phyloP scores from a whole-genome alignment of 2,888 invertebrate species.

The Ectobius pallidus region DNA sequence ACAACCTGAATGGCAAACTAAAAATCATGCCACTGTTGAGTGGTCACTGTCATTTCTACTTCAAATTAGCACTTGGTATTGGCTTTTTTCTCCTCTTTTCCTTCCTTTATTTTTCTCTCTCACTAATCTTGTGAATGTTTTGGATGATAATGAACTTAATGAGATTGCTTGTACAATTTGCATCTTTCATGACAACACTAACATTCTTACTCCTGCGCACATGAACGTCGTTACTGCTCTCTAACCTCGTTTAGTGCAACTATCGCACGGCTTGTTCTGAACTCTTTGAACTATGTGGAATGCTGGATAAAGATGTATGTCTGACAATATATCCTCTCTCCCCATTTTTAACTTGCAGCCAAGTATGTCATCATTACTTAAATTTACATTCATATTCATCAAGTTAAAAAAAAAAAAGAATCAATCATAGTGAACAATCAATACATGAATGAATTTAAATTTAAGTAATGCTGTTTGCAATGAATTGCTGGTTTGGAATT shows the following conservation, averaged over 20 bases:
- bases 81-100: constrained; percentile 19
- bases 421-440: not conserved
- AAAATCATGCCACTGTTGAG: not conserved
- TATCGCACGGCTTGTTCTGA: constrained; percentile 31
- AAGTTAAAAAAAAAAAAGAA: not conserved
- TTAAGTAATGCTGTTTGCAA: not conserved
- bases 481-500: constrained; percentile 2
- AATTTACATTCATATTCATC: constrained; percentile 5
- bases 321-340: constrained; percentile 14
- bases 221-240: constrained; percentile 11
- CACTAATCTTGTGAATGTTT: constrained; percentile 23
- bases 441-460: not conserved
- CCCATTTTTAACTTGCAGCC: constrained; percentile 5
- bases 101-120: not conserved
- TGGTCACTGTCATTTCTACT: not conserved
- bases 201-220: constrained; percentile 22
- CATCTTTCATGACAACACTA: constrained; percentile 18
- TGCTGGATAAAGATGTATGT: constrained; percentile 27
- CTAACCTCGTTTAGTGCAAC: constrained; percentile 19
- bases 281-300: constrained; percentile 28
- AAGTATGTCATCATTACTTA: constrained; percentile 8
- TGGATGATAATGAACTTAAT: constrained; percentile 22
- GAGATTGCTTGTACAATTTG: constrained; percentile 18
- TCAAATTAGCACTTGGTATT: constrained; percentile 27
- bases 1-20: not conserved